Percentiles rank a stretch among this genome's conserved stretches.
These are phyloP conservation scores for Eulithis prunata DNA, from an alignment of 2,888 invertebrate species.

Conservation along the genomic window DNA sequence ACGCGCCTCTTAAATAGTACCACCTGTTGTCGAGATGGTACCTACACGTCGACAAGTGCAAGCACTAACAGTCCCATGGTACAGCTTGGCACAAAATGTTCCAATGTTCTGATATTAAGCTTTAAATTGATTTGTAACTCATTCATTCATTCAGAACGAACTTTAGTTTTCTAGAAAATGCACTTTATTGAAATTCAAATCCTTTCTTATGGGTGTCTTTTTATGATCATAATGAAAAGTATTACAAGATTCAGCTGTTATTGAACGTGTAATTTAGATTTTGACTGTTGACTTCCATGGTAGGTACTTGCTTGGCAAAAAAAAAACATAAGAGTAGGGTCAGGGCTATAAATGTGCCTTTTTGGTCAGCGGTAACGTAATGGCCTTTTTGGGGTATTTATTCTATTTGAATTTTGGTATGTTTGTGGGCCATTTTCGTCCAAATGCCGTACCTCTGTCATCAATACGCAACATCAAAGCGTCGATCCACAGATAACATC, in stretches of 20 bases:
- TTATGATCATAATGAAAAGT: no score
- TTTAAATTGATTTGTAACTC: not conserved
- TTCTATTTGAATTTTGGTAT: not conserved
- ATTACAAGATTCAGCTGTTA: no score
- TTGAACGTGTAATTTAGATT: no score
- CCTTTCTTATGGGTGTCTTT: no score
- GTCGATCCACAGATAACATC: conserved; percentile 38
- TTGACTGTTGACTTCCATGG: no score
- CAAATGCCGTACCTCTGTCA: conserved; percentile 5
- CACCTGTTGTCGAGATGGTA: conserved; percentile 38
- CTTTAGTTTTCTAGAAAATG: no score
- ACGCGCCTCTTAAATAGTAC: conserved; percentile 22
- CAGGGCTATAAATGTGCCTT: no score
- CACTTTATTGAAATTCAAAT: no score
- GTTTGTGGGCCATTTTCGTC: not conserved
- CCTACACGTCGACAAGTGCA: conserved; percentile 34
- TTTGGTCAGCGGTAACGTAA: no score
- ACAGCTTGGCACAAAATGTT: conserved; percentile 11
- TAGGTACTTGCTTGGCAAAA: no score
- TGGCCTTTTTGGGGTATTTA: not conserved
- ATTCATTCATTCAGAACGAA: no score
- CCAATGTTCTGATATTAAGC: conserved; percentile 8
- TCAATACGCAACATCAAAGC: conserved; percentile 33
- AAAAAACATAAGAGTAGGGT: no score
- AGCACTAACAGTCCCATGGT: conserved; percentile 22